Evolutionary conservation across 2,113 vertebrate species (phyloP).

Genomic region (Rhizomys pruinosus): DNA sequence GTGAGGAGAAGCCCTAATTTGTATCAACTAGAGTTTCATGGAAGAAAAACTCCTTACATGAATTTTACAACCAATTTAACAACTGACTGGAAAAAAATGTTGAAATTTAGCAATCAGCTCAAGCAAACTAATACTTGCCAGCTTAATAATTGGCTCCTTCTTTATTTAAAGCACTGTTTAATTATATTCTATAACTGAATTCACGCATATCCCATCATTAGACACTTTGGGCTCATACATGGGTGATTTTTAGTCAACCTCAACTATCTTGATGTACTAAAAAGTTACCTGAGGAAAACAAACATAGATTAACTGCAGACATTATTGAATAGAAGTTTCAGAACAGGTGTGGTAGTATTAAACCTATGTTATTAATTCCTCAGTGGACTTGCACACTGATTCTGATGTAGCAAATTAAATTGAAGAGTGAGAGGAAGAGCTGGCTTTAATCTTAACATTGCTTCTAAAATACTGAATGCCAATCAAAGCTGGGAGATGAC

Average conservation of each 20-base stretch:
- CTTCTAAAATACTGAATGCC: neutral
- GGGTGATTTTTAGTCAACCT: neutral
- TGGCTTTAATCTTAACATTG: neutral
- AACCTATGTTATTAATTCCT: neutral
- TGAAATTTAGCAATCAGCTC: conserved; percentile 1
- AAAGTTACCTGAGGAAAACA: neutral
- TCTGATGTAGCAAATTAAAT: neutral
- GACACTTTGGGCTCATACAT: neutral
- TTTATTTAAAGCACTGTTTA: neutral
- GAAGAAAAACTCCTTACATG: neutral
- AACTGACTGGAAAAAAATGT: conserved; percentile 18
- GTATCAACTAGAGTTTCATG: neutral
- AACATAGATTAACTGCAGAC: neutral
- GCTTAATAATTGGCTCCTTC: neutral
- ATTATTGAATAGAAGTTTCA: neutral
- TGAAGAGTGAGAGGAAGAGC: neutral
- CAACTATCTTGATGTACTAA: neutral
- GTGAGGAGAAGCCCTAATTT: neutral
- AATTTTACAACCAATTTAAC: neutral
- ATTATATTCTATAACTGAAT: neutral
- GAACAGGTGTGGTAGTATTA: neutral
- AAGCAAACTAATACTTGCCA: neutral
- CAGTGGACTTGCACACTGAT: neutral
- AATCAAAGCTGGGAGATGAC: neutral
- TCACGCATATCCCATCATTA: neutral